A percentile compares a stretch with the other conserved stretches of the same genome.
Evolutionary conservation across 2,888 invertebrate genomes (phyloP).

Genomic region (Heteromurus nitidus): DNA sequence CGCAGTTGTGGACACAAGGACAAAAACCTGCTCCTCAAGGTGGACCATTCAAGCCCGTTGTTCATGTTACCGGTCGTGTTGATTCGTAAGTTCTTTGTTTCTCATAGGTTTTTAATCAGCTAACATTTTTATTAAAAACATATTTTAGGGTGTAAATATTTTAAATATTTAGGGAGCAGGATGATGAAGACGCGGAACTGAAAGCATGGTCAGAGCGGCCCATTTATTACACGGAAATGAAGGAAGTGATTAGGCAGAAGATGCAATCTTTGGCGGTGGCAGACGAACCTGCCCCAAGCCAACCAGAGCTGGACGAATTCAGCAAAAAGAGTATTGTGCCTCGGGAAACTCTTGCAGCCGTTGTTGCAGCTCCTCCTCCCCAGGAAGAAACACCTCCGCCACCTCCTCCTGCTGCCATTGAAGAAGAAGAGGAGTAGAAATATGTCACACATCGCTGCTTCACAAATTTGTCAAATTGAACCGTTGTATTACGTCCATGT

Average conservation of each 20-base stretch:
- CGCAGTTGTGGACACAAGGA: conserved; percentile 60
- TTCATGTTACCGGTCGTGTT: conserved; percentile 61
- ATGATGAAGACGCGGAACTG: conserved; percentile 63
- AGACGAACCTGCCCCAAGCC: neutral
- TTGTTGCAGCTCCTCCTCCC: neutral
- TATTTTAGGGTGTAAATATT: neutral
- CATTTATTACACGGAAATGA: conserved; percentile 60
- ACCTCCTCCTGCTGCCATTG: neutral
- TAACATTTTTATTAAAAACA: neutral
- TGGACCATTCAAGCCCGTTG: conserved; percentile 67
- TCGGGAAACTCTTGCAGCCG: neutral
- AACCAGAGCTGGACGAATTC: too few species aligned
- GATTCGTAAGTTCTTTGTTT: conserved; percentile 52
- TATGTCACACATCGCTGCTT: too few species aligned
- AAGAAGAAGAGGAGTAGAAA: neutral
- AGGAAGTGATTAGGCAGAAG: conserved; percentile 41
- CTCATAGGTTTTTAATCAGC: neutral
- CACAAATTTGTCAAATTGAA: too few species aligned
- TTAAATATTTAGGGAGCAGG: conserved; percentile 61
- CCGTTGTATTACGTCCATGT: too few species aligned
- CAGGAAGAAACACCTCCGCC: neutral
- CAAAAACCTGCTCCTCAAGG: conserved; percentile 62
- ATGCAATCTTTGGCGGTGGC: conserved; percentile 36
- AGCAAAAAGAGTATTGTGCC: too few species aligned
- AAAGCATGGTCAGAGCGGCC: conserved; percentile 62